Evolutionary conservation across 2,113 vertebrate species (phyloP), one percentile per base, ranked within the genome.

Genomic region (Megaptera novaeangliae): DNA sequence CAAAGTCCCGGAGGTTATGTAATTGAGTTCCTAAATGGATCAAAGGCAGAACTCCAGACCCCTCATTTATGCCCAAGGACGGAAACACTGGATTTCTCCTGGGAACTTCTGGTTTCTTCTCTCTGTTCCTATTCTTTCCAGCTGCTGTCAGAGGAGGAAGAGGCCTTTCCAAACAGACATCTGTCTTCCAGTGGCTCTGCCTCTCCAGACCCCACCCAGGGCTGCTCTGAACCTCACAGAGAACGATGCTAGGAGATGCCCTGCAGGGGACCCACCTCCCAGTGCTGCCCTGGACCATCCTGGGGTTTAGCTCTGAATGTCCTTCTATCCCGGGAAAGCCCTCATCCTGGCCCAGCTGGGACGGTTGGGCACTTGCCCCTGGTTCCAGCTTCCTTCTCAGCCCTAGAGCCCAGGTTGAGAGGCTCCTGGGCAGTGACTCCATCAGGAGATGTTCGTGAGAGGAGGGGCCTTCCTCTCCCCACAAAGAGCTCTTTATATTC

Each of bases 201-300:
- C 36, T 41, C 13, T 72, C 25, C 8, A 6, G 18, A 31, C 46
- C 31, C 61, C 14, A 1, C n/a, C n/a, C 23, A 1, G 6, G 0
- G 2, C 36, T 39, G 21, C 25, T 34, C 27, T 14, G 61, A 86
- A 49, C n/a, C 46, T 83, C 68, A 13, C 8, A n/a, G 55, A 41
- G 8, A 68, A 27, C 8, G 21, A 6, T 6, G 57, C 10, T 31
- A 15, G 8, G 55, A 82, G 83, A 74, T 0, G 0, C 6, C 55
- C 39, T 18, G 9, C 27, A 57, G 31, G 66, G 41, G 25, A 84
- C 61, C 72, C 39, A 12, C 10, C 18, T 0, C 25, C 41, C 44
- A 41, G 34, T 10, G 10, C 31, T n/a, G n/a, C 39, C 39, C 1
- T 21, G 66, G 44, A 55, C 44, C 6, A 3, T 46, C 36, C 8